Conservation (phyloP, 2,888 invertebrate genomes). For the Cerastis leucographa region DNA sequence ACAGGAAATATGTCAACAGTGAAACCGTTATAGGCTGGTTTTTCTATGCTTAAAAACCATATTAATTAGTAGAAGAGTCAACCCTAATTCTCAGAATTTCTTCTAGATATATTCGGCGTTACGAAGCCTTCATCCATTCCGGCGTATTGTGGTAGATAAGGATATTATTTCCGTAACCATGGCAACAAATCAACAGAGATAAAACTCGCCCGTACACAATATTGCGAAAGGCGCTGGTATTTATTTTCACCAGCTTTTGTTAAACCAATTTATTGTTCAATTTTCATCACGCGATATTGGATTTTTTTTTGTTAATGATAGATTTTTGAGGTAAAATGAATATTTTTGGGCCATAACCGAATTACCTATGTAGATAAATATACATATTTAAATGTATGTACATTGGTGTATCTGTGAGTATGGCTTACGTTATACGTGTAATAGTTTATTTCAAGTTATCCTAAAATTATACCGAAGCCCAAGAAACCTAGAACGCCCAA, state of each 20-base stretch:
- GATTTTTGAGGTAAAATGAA: neutral
- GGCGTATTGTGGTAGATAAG: neutral
- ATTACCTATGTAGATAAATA: neutral
- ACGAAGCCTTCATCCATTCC: neutral
- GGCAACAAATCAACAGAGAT: conserved; percentile 44
- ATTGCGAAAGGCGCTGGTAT: conserved; percentile 24
- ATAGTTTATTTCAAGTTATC: neutral
- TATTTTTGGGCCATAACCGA: neutral
- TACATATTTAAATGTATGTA: neutral
- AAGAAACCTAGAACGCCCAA: neutral
- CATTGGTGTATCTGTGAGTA: neutral
- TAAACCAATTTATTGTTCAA: conserved; percentile 36
- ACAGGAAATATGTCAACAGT: no score
- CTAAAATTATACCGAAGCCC: neutral
- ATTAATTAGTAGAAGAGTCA: neutral
- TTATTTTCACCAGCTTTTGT: conserved; percentile 50
- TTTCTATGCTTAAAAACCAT: neutral
- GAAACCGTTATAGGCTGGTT: neutral
- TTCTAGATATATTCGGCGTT: neutral
- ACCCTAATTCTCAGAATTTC: neutral
- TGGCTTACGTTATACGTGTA: neutral
- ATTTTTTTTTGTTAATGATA: neutral
- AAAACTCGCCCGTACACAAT: conserved; percentile 17
- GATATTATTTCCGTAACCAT: conserved; percentile 27
- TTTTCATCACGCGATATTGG: conserved; percentile 21